These are phyloP conservation scores for Drosophila lacertosa DNA, from an alignment of 1,140 invertebrate genomes.

Conservation along the genomic window DNA sequence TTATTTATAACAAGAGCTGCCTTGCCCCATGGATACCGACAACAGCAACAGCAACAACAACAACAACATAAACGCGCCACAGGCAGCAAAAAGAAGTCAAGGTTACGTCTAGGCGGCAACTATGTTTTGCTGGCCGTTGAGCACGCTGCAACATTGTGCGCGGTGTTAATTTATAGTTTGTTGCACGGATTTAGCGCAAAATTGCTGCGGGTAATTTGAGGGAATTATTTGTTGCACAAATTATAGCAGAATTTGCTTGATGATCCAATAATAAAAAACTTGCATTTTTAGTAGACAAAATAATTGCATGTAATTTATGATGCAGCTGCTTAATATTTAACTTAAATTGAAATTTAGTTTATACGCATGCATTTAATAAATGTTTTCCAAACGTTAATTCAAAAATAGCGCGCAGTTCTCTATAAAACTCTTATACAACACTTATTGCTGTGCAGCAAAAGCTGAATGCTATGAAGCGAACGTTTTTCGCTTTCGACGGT, in stretches of 20 bases:
- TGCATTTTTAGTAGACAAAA: no score
- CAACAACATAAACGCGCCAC: slow-evolving; percentile 24
- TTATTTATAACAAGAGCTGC: slow-evolving; percentile 55
- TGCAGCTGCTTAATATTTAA: no score
- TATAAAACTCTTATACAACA: slow-evolving; percentile 8
- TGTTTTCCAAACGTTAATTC: not conserved
- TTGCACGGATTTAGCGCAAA: slow-evolving; percentile 28
- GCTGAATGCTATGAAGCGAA: slow-evolving; percentile 32
- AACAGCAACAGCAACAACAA: slow-evolving; percentile 22
- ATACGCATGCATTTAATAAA: rapidly evolving
- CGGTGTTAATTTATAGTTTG: slow-evolving; percentile 64
- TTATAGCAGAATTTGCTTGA: not conserved
- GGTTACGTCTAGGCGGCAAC: slow-evolving; percentile 63
- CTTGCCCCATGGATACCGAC: slow-evolving; percentile 44
- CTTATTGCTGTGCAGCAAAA: slow-evolving; percentile 17
- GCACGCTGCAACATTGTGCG: slow-evolving; percentile 50
- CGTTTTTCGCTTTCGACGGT: not conserved
- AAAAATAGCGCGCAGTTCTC: not conserved
- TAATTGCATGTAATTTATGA: no score
- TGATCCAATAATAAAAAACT: not conserved
- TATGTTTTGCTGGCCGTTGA: slow-evolving; percentile 11
- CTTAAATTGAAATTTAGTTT: no score
- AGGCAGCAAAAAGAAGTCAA: slow-evolving; percentile 56
- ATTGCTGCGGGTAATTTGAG: slow-evolving; percentile 47
- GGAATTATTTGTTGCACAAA: not conserved